Evolutionary conservation across 2,113 vertebrate species (phyloP).

Genomic region (Percopsis transmontana): DNA sequence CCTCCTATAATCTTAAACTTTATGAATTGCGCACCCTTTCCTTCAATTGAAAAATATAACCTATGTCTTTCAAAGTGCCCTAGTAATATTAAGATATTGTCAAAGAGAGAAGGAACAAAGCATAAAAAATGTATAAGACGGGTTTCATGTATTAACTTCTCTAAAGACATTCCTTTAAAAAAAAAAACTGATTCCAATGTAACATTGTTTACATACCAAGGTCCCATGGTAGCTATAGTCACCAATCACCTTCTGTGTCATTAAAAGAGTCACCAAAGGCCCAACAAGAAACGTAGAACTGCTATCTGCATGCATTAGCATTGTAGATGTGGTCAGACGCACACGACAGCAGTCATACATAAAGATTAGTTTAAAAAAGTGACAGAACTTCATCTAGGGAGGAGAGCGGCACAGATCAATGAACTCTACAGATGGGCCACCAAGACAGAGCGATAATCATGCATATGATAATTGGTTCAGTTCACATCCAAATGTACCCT

Average conservation of each 20-base stretch:
- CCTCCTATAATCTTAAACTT: background rate
- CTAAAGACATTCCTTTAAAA: slow-evolving; percentile 7
- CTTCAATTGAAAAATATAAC: background rate
- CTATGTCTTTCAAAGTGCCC: background rate
- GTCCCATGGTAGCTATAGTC: slow-evolving; percentile 26
- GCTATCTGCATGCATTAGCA: slow-evolving; percentile 70
- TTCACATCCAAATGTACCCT: slow-evolving; percentile 47
- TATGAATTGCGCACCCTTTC: background rate
- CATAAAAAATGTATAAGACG: background rate
- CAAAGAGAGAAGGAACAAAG: background rate
- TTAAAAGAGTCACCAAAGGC: slow-evolving; percentile 34
- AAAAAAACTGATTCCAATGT: slow-evolving; percentile 12
- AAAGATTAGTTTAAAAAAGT: slow-evolving; percentile 65
- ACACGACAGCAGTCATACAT: slow-evolving; percentile 65
- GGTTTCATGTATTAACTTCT: slow-evolving; percentile 28
- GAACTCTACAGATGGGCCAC: slow-evolving; percentile 48
- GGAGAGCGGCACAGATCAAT: slow-evolving; percentile 51
- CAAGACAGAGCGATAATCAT: slow-evolving; percentile 41
- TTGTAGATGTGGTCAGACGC: slow-evolving; percentile 65
- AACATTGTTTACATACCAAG: background rate
- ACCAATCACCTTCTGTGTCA: slow-evolving; percentile 27
- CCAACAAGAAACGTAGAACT: slow-evolving; percentile 28
- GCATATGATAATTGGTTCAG: slow-evolving; percentile 53
- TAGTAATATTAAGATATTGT: background rate
- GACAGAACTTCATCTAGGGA: slow-evolving; percentile 42